Base-by-base conservation (phyloP, 2,797 vertebrate species). In the Sphaeramia orbicularis region DNA sequence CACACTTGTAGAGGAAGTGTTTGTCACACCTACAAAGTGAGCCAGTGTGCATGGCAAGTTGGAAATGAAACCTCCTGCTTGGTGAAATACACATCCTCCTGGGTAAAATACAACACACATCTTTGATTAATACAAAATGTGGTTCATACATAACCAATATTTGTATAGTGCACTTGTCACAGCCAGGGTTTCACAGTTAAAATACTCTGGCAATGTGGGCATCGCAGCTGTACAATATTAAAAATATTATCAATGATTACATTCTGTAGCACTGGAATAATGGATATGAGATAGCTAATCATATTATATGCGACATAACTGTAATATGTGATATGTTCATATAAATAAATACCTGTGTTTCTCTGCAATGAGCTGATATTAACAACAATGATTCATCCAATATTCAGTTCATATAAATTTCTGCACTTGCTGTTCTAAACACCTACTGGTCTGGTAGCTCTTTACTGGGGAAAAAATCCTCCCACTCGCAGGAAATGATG, bases 401-500 rank as follows among this genome's bases (percentile, higher is more conserved):
- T 61, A 66, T 70, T 42, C 45, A 80, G 74, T 69, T 81, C 61
- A 63, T 58, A 19, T 49, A 69, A 21, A 16, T n/a, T 11, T 76
- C 59, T 74, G 63, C 60, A 74, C 72, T 76, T 58, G 47, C 59
- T 74, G 71, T 68, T 81, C 72, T 70, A 16, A 78, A 86, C 80
- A 81, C 78, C 65, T 83, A 65, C 63, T 47, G 66, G 75, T 79
- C 66, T 86, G 76, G 48, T 74, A 42, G 62, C 68, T 51, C 49
- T 78, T 63, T 79, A 75, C 72, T 57, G 50, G 38, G 72, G 64
- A 53, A 44, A 71, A 63, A 43, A 59, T 67, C 57, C 71, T 83
- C 80, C 83, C 45, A 76, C 78, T 50, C 72, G 74, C 68, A 78
- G 62, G 63, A 83, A 78, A 65, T 78, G 80, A 71, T 65, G 67